Percentiles rank a stretch among this genome's conserved stretches.
Conservation (phyloP, 2,797 vertebrate species). For the Hozukius guyotensis region DNA sequence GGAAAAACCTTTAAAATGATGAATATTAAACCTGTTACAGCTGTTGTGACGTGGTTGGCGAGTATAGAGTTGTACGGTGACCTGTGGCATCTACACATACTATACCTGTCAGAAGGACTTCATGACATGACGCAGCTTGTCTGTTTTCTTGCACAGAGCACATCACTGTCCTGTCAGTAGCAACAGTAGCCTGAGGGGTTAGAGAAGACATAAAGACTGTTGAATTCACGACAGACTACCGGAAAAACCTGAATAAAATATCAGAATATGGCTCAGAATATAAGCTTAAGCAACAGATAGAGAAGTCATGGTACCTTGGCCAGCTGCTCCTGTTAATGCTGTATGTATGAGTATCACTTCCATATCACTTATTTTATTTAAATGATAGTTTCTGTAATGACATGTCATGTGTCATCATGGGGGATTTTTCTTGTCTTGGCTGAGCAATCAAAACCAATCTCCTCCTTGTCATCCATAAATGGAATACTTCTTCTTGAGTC, state of each 20-base stretch:
- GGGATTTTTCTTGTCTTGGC: not conserved
- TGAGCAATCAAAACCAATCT: not conserved
- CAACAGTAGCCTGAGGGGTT: slow-evolving; percentile 13
- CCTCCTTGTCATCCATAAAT: slow-evolving; percentile 1
- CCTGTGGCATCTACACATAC: not conserved
- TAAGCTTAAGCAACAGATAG: not conserved
- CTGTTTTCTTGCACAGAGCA: not conserved
- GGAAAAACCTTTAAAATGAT: not conserved
- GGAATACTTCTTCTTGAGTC: slow-evolving; percentile 14
- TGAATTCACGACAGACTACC: not conserved
- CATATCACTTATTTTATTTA: not conserved
- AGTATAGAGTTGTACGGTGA: not conserved
- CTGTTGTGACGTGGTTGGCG: not conserved
- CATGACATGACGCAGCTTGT: slow-evolving; percentile 21
- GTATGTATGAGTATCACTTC: not conserved
- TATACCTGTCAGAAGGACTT: not conserved
- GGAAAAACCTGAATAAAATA: not conserved
- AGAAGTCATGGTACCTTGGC: not conserved
- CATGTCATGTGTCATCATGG: not conserved
- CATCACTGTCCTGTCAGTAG: not conserved
- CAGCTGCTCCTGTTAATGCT: not conserved
- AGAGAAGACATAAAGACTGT: not conserved
- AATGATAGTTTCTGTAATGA: not conserved
- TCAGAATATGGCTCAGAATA: not conserved
- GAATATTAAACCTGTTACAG: not conserved